phyloP scores from a whole-genome alignment of 2,113 vertebrate genomes.

The Albula glossodonta region DNA sequence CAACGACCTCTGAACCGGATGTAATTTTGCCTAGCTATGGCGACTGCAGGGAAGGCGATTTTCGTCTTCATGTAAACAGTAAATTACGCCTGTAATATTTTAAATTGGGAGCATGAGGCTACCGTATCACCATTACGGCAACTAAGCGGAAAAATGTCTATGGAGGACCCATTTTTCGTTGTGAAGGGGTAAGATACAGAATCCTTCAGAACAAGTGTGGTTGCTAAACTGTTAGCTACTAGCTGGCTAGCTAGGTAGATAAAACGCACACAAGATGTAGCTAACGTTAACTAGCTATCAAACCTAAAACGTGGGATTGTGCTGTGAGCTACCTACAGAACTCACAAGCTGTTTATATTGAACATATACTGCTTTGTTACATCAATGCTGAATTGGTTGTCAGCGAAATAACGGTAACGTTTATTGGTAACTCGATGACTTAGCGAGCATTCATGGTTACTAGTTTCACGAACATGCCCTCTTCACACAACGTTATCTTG shows the following conservation, averaged over 20 bases:
- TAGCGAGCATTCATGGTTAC: no score
- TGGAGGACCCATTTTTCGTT: constrained; percentile 98
- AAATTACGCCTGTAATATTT: background rate
- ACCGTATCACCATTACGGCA: constrained; percentile 2
- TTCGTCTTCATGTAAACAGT: constrained; percentile 43
- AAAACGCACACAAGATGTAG: background rate
- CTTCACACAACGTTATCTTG: no score
- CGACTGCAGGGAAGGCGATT: constrained; percentile 3
- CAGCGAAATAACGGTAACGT: no score
- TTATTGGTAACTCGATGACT: no score
- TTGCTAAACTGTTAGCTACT: background rate
- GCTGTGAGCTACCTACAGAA: background rate
- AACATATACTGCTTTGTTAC: background rate
- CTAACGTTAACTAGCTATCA: constrained; percentile 2
- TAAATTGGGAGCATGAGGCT: constrained; percentile 38
- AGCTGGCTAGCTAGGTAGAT: background rate
- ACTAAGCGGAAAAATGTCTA: constrained; percentile 77
- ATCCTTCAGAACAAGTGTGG: background rate
- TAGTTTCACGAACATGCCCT: no score
- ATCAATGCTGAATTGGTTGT: background rate
- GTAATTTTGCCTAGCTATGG: constrained; percentile 32
- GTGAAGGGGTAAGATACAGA: constrained; percentile 86
- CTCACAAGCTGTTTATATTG: background rate
- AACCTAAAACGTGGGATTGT: background rate
- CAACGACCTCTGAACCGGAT: constrained; percentile 41